A percentile compares a stretch with the other conserved stretches of the same genome.
Conservation (phyloP, 2,113 vertebrate species). For the Amblyornis subalaris region DNA sequence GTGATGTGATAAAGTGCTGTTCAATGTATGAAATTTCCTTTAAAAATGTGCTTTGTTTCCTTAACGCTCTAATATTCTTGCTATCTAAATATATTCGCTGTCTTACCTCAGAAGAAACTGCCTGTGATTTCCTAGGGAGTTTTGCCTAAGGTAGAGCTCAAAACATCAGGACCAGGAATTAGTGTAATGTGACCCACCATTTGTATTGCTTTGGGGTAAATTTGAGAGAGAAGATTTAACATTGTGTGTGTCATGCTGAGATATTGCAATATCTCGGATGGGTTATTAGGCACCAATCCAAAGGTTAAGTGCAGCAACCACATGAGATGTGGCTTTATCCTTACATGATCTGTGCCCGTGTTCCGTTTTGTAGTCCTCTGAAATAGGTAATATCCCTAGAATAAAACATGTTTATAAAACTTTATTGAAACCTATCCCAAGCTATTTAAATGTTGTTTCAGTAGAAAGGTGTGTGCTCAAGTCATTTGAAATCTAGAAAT, state of each 20-base stretch:
- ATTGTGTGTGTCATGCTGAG: conserved; percentile 63
- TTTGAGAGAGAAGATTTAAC: conserved; percentile 57
- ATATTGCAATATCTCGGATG: conserved; percentile 65
- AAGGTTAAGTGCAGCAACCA: conserved; percentile 62
- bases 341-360: conserved; percentile 27
- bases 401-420: background rate
- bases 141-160: conserved; percentile 54
- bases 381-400: background rate
- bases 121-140: conserved; percentile 31
- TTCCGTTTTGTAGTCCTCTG: background rate
- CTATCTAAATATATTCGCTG: background rate
- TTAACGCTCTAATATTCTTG: background rate
- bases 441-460: background rate
- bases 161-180: conserved; percentile 61
- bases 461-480: background rate
- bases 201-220: conserved; percentile 65
- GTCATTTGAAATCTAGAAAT: background rate
- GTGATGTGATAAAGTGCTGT: background rate
- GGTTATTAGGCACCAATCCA: conserved; percentile 61
- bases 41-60: conserved; percentile 1
- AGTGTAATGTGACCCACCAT: conserved; percentile 67
- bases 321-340: conserved; percentile 61
- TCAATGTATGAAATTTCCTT: background rate
- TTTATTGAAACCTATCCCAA: background rate
- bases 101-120: background rate